Conservation (phyloP, 2,888 invertebrate genomes). For the Chouioia cunea region DNA sequence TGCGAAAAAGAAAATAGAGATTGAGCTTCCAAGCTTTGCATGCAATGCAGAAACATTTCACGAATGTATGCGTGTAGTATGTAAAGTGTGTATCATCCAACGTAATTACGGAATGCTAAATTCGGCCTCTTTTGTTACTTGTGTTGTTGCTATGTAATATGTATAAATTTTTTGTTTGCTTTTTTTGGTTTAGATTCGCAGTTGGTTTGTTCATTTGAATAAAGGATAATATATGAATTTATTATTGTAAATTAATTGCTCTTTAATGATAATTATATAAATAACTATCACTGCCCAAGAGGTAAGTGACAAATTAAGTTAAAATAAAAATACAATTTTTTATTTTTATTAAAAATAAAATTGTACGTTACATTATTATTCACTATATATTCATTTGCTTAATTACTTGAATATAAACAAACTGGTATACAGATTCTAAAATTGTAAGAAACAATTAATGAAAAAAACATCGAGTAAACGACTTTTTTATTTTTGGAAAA, state of each 20-base stretch:
- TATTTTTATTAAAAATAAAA: too few species aligned
- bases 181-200: background rate
- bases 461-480: too few species aligned
- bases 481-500: too few species aligned
- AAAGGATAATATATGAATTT: too few species aligned
- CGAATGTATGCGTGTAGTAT: slow-evolving; percentile 30
- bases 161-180: slow-evolving; percentile 19
- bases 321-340: slow-evolving; percentile 30
- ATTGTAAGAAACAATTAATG: too few species aligned
- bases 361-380: too few species aligned
- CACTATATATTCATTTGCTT: too few species aligned
- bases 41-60: slow-evolving; percentile 36
- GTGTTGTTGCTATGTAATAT: slow-evolving; percentile 21
- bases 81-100: slow-evolving; percentile 30
- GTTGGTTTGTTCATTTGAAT: too few species aligned
- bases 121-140: slow-evolving; percentile 10
- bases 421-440: too few species aligned
- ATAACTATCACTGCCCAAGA: slow-evolving; percentile 37
- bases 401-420: too few species aligned
- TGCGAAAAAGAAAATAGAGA: too few species aligned
- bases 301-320: slow-evolving; percentile 44
- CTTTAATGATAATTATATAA: background rate
- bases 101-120: slow-evolving; percentile 35
- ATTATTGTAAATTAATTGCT: too few species aligned
- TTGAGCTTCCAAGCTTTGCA: slow-evolving; percentile 36